phyloP scores from a whole-genome alignment of 1,140 invertebrate species.

The Galleria mellonella region DNA sequence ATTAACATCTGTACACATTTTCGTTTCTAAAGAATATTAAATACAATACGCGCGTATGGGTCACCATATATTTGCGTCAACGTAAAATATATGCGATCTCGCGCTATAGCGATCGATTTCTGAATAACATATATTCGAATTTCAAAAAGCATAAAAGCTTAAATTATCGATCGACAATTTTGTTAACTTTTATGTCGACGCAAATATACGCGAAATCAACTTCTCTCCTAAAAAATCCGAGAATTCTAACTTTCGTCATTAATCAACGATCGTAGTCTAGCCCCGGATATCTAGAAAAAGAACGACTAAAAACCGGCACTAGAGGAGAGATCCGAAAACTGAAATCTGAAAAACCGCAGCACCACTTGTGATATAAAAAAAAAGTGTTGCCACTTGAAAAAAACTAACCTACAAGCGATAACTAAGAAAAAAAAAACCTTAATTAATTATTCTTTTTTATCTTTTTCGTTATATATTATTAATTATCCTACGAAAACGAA shows the following conservation, averaged over 20 bases:
- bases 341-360: not conserved
- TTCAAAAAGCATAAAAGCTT: not conserved
- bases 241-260: too few species aligned
- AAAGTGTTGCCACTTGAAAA: not conserved
- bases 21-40: not conserved
- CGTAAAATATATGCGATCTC: not conserved
- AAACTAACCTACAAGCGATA: slow-evolving; percentile 8
- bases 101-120: not conserved
- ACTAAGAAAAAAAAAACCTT: slow-evolving; percentile 8
- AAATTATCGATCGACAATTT: not conserved
- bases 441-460: slow-evolving; percentile 4
- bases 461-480: not conserved
- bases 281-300: too few species aligned
- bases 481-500: not conserved
- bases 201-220: too few species aligned
- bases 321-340: slow-evolving; percentile 1
- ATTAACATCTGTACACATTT: slow-evolving; percentile 13
- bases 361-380: not conserved
- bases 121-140: not conserved
- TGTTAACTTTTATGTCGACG: too few species aligned
- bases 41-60: not conserved
- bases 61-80: not conserved
- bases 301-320: not conserved
- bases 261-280: too few species aligned
- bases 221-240: too few species aligned